phyloP scores from a whole-genome alignment of 2,797 vertebrate genomes.

The Mionectes olivaceus region DNA sequence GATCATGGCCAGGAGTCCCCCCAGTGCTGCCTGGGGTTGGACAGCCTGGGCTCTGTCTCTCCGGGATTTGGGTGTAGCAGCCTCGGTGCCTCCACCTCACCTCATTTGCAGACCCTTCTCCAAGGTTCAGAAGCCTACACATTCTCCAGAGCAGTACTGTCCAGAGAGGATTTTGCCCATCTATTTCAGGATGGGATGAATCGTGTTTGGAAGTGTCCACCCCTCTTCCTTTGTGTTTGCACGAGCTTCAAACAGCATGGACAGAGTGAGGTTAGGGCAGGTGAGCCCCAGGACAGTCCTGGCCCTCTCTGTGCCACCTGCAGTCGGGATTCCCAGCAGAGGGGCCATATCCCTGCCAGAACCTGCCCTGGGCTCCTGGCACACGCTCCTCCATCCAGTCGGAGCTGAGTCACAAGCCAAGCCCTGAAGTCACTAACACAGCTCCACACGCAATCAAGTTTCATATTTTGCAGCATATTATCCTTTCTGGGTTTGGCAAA shows the following conservation, averaged over 20 bases:
- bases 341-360: not conserved
- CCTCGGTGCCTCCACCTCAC: not conserved
- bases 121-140: not conserved
- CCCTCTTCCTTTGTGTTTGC: not conserved
- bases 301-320: not conserved
- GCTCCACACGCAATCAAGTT: not conserved
- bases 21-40: rapidly evolving
- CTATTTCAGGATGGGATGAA: not conserved
- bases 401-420: not conserved
- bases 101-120: not conserved
- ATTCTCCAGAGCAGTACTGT: not conserved
- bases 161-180: not conserved
- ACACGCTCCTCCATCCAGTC: not conserved
- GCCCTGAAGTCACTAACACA: not conserved
- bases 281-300: not conserved
- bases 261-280: not conserved
- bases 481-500: not conserved
- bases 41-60: not conserved
- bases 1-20: not conserved
- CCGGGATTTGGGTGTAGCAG: not conserved
- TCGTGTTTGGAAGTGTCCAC: not conserved
- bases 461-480: not conserved
- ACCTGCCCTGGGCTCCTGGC: not conserved
- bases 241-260: rapidly evolving
- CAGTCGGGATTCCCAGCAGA: not conserved